phyloP scores from a whole-genome alignment of 2,797 vertebrate genomes.

The Peromyscus eremicus region DNA sequence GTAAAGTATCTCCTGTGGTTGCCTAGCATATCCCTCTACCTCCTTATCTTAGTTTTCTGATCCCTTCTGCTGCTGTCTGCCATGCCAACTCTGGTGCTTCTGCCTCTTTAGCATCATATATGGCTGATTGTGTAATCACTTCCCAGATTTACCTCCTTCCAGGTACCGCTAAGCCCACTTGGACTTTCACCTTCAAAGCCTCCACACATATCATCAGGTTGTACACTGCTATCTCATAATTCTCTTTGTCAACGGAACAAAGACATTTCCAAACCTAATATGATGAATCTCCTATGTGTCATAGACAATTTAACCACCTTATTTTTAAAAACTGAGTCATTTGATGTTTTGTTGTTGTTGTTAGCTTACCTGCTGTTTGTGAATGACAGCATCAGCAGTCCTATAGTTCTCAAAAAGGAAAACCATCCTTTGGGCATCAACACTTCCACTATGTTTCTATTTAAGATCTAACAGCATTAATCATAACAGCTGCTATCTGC shows the following conservation, averaged over 20 bases:
- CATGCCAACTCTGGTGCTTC: not conserved
- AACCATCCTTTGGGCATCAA: not conserved
- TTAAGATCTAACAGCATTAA: not conserved
- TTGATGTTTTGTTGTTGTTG: not conserved
- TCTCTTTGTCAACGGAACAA: slow-evolving; percentile 28
- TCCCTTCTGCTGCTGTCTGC: not conserved
- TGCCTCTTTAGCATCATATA: not conserved
- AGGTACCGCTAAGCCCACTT: not conserved
- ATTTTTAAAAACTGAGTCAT: not conserved
- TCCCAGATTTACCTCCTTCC: not conserved
- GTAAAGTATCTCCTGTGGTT: not conserved
- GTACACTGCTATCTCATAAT: slow-evolving; percentile 14
- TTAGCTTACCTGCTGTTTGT: not conserved
- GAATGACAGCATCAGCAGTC: not conserved
- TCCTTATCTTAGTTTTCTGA: not conserved
- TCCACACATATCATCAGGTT: slow-evolving; percentile 23
- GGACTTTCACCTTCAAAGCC: not conserved
- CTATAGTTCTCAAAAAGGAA: not conserved
- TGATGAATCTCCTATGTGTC: not conserved
- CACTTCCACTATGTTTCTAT: not conserved
- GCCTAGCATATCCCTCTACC: not conserved
- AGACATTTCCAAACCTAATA: not conserved
- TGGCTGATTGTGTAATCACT: not conserved
- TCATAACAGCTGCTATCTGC: not conserved
- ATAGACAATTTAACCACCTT: not conserved